Percentiles rank a stretch among this genome's conserved stretches.
Conservation (phyloP, 2,888 invertebrate genomes). For the Tanytarsus gracilentus region DNA sequence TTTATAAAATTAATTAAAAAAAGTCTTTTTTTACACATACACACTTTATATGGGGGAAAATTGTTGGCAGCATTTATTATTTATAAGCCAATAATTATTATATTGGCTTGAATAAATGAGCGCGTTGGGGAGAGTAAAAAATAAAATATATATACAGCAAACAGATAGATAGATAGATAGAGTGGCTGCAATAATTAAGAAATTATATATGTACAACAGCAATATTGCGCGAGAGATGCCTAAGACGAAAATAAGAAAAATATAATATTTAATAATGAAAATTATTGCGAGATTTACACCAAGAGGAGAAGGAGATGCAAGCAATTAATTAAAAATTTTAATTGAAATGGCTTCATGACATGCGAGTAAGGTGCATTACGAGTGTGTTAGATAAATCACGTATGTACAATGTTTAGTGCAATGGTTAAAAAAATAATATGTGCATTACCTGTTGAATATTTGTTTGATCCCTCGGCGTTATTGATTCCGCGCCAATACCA, state of each 20-base stretch:
- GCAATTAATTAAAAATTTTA: background rate
- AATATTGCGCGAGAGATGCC: too few relatives aligned
- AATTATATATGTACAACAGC: too few relatives aligned
- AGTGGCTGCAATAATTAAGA: too few relatives aligned
- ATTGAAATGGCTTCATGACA: background rate
- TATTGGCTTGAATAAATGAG: too few relatives aligned
- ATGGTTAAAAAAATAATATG: background rate
- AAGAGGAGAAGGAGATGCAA: too few relatives aligned
- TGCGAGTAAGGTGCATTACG: background rate
- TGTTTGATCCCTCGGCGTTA: slow-evolving; percentile 83
- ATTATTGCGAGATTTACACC: slow-evolving; percentile 3
- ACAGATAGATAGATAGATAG: too few relatives aligned
- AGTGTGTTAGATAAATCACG: background rate
- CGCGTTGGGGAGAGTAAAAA: too few relatives aligned
- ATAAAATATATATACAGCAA: too few relatives aligned
- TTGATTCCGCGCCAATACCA: slow-evolving; percentile 89
- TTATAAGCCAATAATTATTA: too few relatives aligned
- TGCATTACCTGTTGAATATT: slow-evolving; percentile 84
- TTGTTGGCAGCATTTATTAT: background rate
- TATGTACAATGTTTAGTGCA: background rate
- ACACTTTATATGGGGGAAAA: background rate
- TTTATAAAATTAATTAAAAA: background rate
- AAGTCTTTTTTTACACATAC: background rate
- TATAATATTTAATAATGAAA: slow-evolving; percentile 21
- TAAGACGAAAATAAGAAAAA: too few relatives aligned